A percentile compares a stretch with the other conserved stretches of the same genome.
Evolutionary conservation across 30 jellyfish, hydroid and myxozoan species (phyloP).

Genomic region (Phacellophora camtschatica): DNA sequence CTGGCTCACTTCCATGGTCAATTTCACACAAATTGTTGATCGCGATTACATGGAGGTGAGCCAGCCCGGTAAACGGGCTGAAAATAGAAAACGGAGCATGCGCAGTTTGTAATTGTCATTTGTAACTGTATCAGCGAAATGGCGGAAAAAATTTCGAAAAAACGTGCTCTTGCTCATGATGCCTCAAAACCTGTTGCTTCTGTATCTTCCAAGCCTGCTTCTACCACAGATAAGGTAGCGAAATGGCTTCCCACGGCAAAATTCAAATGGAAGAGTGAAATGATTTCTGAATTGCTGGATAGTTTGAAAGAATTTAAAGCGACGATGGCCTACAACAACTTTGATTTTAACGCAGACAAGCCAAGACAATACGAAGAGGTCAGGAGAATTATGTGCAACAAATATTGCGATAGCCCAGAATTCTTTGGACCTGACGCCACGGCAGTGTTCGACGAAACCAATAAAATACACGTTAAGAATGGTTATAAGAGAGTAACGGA

Average conservation of each 20-base stretch:
- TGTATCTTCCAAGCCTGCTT: too few relatives aligned
- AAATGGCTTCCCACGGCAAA: background rate
- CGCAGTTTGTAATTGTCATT: background rate
- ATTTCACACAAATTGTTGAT: background rate
- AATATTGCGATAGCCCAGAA: background rate
- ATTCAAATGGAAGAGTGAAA: background rate
- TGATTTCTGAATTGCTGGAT: background rate
- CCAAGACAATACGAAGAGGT: background rate
- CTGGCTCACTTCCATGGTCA: background rate
- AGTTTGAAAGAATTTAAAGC: background rate
- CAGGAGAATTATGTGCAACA: background rate
- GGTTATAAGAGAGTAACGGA: slow-evolving; percentile 12
- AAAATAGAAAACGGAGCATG: background rate
- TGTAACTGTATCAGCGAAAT: too few relatives aligned
- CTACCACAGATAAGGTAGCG: too few relatives aligned
- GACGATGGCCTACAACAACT: background rate
- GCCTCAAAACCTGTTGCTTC: too few relatives aligned
- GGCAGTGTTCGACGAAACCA: background rate
- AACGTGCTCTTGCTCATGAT: too few relatives aligned
- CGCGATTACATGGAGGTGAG: slow-evolving; percentile 3
- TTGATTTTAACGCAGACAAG: background rate
- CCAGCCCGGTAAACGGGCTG: background rate
- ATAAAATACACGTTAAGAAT: background rate
- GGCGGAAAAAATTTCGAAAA: too few relatives aligned
- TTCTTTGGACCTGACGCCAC: background rate